Base-by-base conservation (phyloP, 1,140 invertebrate genomes). In the Drosophila cardini region DNA sequence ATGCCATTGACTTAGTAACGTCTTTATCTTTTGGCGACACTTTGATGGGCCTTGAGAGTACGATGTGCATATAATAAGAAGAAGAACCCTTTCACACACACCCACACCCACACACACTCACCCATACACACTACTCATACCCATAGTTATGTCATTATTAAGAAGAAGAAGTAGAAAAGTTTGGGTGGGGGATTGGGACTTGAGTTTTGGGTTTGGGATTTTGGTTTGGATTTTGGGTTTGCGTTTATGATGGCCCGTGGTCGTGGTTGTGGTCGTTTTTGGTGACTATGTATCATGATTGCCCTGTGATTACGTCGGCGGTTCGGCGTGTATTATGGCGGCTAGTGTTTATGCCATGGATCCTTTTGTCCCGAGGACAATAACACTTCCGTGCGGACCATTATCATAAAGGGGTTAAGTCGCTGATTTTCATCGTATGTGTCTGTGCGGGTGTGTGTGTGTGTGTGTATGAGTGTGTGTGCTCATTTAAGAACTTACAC, bases 321-420 rank as follows among this genome's bases (percentile, higher is more conserved):
- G 48, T 16, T 76, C 58, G 56, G 43, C 62, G 75, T 63, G 64
- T 68, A 81, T 82, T 77, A 76, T 77, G 77, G 76, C 70, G 72
- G 76, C 76, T 89, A 87, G 69, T 79, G 81, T 85, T 76, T 74
- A 76, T 70, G 81, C 72, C 50, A 63, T 87, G 82, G 71, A 80
- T 87, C 87, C 87, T 78, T 90, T 90, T 90, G 77, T 90, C 83
- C 80, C 62, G 75, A 84, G 87, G 87, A 90, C 87, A 90, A 90
- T 90, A 89, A 90, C 87, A 84, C 84, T 87, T 91, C 78, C 74
- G 83, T 87, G 80, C 72, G 72, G 72, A 84, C 83, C 89, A 90
- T 90, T 90, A 90, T 89, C 87, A 90, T 90, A 90, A 90, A 90
- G 87, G 87, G 87, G 87, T 90, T 90, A 90, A 90, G 87, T 76